Conservation (phyloP, 2,113 vertebrate genomes). For the Lonchura striata region DNA sequence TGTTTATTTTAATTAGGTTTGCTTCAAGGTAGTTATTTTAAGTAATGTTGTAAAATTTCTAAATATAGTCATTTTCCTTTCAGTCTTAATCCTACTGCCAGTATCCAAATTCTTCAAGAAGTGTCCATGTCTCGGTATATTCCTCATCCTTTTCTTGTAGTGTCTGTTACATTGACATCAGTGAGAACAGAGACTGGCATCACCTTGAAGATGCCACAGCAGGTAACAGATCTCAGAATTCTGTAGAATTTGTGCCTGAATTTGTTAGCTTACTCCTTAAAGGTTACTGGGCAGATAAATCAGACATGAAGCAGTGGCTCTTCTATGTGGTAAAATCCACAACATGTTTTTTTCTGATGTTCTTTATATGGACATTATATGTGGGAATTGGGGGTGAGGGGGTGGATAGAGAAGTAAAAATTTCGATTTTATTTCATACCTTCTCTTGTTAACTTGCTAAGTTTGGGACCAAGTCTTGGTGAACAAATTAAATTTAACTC, state of each 20-base stretch:
- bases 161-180: constrained; percentile 95
- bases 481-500: background rate
- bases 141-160: constrained; percentile 94
- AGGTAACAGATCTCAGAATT: constrained; percentile 76
- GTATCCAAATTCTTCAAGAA: constrained; percentile 92
- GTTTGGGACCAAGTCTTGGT: background rate
- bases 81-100: constrained; percentile 84
- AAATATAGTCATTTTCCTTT: background rate
- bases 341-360: background rate
- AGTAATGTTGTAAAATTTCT: background rate
- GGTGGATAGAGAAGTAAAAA: background rate
- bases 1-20: background rate
- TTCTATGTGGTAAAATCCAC: background rate
- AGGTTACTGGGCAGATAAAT: background rate
- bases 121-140: constrained; percentile 98
- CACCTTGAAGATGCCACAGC: constrained; percentile 93
- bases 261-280: background rate
- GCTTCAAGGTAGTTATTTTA: background rate
- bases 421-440: background rate
- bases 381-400: background rate
- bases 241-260: background rate
- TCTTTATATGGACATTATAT: background rate
- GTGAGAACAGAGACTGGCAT: constrained; percentile 98
- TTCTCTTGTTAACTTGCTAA: background rate
- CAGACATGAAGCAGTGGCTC: background rate